Evolutionary conservation across 2,797 vertebrate genomes (phyloP), one percentile per base, ranked within the genome.

Genomic region (Eulemur albifrons): DNA sequence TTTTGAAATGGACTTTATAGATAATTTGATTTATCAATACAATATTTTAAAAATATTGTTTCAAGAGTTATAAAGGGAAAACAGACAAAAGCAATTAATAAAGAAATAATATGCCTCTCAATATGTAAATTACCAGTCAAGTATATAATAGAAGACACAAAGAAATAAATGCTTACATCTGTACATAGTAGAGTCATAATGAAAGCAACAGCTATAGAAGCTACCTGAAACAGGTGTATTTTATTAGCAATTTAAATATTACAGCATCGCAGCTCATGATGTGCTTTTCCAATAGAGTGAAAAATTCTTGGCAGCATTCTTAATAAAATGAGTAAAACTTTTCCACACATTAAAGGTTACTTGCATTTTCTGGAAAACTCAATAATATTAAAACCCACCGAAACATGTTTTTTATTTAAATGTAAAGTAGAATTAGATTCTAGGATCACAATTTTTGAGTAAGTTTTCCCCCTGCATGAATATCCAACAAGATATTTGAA

Each of bases 171-270:
- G 10, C 15, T 88, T n/a, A 4, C 20, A 70, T 69, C 38, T 73
- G 7, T n/a, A 61, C 14, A 7, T 21, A 52, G 63, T 21, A 52
- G 63, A 89, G 79, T 79, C 43, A 43, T 43, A 83, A 89, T 86
- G 73, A 93, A 57, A 27, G 1, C 9, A 38, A 18, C 23, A 45
- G 21, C 35, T 43, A 43, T 21, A 30, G n/a, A 86, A 72, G 18
- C 17, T 75, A 27, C 32, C 18, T 65, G 32, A 61, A 93, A 57
- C 18, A 92, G 35, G 54, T 72, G 17, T 23, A 75, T 86, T 69
- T 52, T 86, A 61, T 92, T 86, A 89, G 43, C 69, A 92, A 67
- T 87, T 93, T 80, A 80, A 92, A 86, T 90, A 48, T 17, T 63
- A 69, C 11, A 92, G 7, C 32, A n/a, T 59, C 63, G 10, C 48